Base-by-base conservation (phyloP, 37 sponge, comb jelly and placozoan species). In the Halisarca cf. caerulea region DNA sequence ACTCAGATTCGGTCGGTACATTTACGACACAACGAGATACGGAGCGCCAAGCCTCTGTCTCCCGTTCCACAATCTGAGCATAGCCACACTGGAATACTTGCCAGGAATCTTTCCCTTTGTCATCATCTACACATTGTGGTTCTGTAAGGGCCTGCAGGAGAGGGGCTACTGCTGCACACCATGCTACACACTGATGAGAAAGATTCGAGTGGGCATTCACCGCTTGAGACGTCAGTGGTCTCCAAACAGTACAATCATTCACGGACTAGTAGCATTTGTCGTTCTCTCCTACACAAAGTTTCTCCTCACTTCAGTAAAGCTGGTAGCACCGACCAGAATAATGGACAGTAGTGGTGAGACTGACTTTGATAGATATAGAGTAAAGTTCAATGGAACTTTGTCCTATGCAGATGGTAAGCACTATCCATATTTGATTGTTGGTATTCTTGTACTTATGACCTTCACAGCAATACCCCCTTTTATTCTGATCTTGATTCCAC, bases 401-500 rank as follows among this genome's bases (percentile, higher is more conserved):
- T 4, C 45, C 5, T 74, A 74, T 41, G 44, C 45, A 36, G 24
- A 37, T 23, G 2, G 2, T 2, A 6, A 74, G 21, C 44, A 74
- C 6, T 37, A 4, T 2, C 41, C 43, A 6, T 74, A 74, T 44
- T 24, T 74, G 25, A 74, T 74, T 37, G 0, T 1, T 42, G 77
- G 44, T 3, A 1, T 74, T 1, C 18, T 74, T 23, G 25, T 74
- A 9, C 21, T 74, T 21, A 4, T 74, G 24, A 74, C 77, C 2
- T 74, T 74, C 9, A 59, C 39, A 25, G 59, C 66, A 55, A 58
- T 86, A 21, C 79, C 57, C 4, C 83, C 90, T 18, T 59, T 90
- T 33, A 58, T 78, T 42, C 36, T 28, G 55, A 74, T 74, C 41
- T 44, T 74, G 42, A 44, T 74, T n/a, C 77, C 77, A 2, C 21